Evolutionary conservation across 2,888 invertebrate species (phyloP).

Genomic region (Brenthis hecate): DNA sequence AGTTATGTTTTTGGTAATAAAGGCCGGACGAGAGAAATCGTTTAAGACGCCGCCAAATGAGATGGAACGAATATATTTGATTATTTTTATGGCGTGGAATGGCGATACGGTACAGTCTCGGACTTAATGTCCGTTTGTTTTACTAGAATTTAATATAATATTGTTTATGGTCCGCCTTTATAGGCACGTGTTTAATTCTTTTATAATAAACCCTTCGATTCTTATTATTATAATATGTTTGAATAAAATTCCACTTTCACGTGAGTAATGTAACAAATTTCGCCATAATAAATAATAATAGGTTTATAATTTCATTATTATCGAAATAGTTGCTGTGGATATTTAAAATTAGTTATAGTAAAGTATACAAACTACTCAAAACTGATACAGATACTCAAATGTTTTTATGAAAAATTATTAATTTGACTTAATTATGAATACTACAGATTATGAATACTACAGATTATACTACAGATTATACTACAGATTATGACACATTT

Average conservation of each 20-base stretch:
- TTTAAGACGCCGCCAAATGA: slow-evolving; percentile 82
- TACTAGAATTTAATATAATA: slow-evolving; percentile 71
- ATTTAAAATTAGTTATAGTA: too few species aligned
- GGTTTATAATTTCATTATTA: neutral
- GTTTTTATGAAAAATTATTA: too few species aligned
- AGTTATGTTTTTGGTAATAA: slow-evolving; percentile 83
- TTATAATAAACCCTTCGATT: slow-evolving; percentile 27
- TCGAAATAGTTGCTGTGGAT: too few species aligned
- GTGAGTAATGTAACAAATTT: too few species aligned
- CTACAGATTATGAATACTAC: too few species aligned
- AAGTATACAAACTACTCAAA: too few species aligned
- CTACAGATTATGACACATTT: too few species aligned
- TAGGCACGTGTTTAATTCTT: slow-evolving; percentile 49
- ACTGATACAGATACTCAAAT: too few species aligned
- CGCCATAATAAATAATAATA: neutral
- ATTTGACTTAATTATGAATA: too few species aligned
- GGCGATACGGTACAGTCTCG: slow-evolving; percentile 72
- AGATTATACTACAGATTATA: too few species aligned
- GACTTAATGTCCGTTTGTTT: slow-evolving; percentile 77
- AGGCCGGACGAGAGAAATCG: slow-evolving; percentile 82
- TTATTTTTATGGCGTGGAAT: slow-evolving; percentile 81
- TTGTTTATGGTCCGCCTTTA: slow-evolving; percentile 57
- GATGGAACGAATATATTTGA: slow-evolving; percentile 83
- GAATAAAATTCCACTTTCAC: too few species aligned
- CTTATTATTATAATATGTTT: neutral